Conservation (phyloP, 1,140 invertebrate genomes). For the Orchestia grillus region DNA sequence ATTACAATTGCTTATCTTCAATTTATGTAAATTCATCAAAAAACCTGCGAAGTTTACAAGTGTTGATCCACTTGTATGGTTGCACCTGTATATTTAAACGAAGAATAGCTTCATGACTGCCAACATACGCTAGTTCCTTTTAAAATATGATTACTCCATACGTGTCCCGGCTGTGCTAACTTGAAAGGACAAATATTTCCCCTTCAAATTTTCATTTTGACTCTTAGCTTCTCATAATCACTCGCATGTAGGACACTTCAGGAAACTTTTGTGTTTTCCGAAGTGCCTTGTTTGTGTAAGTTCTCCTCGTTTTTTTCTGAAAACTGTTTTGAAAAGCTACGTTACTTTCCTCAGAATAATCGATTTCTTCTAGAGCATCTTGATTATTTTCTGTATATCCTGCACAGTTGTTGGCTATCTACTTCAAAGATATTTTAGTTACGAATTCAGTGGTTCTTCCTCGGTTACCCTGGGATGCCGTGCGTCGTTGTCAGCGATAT, state of each 20-base stretch:
- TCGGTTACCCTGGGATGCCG: constrained; percentile 29
- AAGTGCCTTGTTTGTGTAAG: background rate
- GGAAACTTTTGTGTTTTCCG: background rate
- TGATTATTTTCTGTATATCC: background rate
- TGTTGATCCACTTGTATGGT: no score
- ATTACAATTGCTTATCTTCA: no score
- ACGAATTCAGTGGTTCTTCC: background rate
- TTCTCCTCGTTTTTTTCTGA: background rate
- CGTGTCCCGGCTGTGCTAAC: background rate
- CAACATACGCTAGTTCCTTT: background rate
- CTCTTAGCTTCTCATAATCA: background rate
- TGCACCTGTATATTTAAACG: no score
- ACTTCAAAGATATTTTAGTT: background rate
- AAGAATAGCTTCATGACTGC: background rate
- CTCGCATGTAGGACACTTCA: background rate
- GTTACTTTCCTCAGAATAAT: background rate
- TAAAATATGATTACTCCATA: background rate
- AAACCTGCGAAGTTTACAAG: no score
- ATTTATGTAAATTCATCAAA: no score
- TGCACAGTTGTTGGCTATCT: background rate
- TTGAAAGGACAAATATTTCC: background rate
- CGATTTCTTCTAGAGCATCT: background rate
- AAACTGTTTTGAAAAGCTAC: background rate
- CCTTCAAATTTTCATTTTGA: background rate
- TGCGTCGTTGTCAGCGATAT: background rate